phyloP scores from a whole-genome alignment of 1,140 invertebrate genomes.

The Camponotus floridanus region DNA sequence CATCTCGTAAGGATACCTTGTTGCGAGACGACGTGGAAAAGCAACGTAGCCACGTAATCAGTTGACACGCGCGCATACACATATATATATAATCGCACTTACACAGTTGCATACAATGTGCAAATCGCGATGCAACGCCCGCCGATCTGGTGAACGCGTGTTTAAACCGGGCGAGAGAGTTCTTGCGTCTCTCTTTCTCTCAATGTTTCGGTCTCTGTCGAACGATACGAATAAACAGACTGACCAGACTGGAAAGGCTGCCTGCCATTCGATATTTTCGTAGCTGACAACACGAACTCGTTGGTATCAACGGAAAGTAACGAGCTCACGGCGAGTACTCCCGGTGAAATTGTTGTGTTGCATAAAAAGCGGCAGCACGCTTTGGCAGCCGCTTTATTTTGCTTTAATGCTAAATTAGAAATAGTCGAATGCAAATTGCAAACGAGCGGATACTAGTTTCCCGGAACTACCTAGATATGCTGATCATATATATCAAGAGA shows the following conservation, averaged over 20 bases:
- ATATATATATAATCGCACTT: not conserved
- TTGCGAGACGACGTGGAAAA: conserved; percentile 31
- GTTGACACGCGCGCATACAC: not conserved
- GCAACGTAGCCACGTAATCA: conserved; percentile 39
- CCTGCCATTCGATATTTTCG: conserved; percentile 51
- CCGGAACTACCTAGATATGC: not conserved
- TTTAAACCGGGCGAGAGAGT: conserved; percentile 48
- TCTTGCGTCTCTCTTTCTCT: conserved; percentile 42
- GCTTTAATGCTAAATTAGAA: conserved; percentile 11
- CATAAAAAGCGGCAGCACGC: conserved; percentile 21
- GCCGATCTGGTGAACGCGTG: conserved; percentile 7
- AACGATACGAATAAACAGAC: conserved; percentile 18
- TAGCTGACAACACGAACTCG: conserved; percentile 37
- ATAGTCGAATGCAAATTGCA: too few species aligned
- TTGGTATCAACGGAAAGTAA: conserved; percentile 56
- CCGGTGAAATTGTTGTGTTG: conserved; percentile 50
- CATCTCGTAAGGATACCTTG: not conserved
- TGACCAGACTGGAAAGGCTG: conserved; percentile 40
- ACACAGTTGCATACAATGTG: not conserved
- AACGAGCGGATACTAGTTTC: not conserved
- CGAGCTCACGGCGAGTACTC: conserved; percentile 13
- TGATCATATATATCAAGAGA: not conserved
- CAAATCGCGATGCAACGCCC: conserved; percentile 45
- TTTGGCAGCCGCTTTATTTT: not conserved
- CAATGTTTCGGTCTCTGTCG: not conserved